Percentiles rank a stretch among this genome's conserved stretches.
Conservation (phyloP, 1,140 invertebrate genomes). For the Stegodyphus mimosarum region DNA sequence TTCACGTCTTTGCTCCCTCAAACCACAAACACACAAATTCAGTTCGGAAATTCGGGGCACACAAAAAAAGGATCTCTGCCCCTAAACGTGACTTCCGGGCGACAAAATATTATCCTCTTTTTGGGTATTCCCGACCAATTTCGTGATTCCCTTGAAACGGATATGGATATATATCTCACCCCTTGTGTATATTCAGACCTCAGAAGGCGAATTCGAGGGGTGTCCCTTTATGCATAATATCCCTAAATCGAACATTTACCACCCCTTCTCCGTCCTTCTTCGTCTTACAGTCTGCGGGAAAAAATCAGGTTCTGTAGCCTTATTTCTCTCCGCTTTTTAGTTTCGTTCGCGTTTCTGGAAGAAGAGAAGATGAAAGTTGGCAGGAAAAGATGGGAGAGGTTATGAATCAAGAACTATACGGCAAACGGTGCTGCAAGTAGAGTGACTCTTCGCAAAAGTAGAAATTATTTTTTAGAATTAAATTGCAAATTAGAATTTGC, state of each 20-base stretch:
- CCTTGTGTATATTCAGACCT: neutral
- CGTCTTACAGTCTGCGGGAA: neutral
- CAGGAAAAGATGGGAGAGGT: no score
- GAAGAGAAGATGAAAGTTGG: no score
- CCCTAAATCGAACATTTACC: neutral
- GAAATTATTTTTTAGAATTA: no score
- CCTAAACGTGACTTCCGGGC: neutral
- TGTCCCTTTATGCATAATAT: neutral
- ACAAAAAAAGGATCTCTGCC: neutral
- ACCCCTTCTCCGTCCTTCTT: neutral
- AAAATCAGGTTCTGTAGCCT: neutral
- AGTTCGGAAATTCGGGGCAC: neutral
- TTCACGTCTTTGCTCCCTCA: neutral
- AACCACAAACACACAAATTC: neutral
- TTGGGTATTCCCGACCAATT: neutral
- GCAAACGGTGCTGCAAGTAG: no score
- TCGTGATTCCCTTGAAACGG: neutral
- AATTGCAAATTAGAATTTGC: no score
- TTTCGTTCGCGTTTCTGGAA: no score
- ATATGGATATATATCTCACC: neutral
- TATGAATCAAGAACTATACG: no score
- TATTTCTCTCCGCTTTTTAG: no score
- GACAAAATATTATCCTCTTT: slow-evolving; percentile 1
- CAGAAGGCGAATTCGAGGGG: neutral
- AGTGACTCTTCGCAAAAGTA: no score